Evolutionary conservation across 2,797 vertebrate species (phyloP), one percentile per base, ranked within the genome.

Genomic region (Botia almorhae): DNA sequence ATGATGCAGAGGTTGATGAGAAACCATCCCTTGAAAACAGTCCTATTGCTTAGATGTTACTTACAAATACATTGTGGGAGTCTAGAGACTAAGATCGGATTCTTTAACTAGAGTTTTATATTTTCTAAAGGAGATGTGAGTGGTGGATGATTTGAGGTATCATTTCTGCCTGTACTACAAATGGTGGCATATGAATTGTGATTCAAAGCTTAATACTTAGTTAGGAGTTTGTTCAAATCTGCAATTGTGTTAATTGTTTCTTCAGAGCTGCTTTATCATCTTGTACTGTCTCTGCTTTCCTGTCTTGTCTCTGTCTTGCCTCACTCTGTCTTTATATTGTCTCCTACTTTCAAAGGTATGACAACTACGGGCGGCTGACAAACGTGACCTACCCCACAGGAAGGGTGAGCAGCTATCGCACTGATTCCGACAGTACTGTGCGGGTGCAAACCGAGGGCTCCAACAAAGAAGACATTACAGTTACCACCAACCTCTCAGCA

Each of bases 371-470:
- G 16, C 96, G 96, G 60, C 92, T 99, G 88, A 99, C 97, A 88
- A 99, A 99, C 3, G 93, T 99, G 90, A 99, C 98, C 79, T 97
- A 97, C 93, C 98, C 98, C 19, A 98, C 97, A 0, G 98, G 98
- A 81, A 94, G 95, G 82, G 96, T 99, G 88, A 98, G 96, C 94
- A 99, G 97, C 90, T 98, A 96, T 94, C 96, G 94, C 58, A 96
- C 96, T 0, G 96, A 96, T 69, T 93, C 94, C 0, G 96, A 97
- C 94, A 97, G 96, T 89, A 96, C 97, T 0, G 96, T 99, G 61
- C 96, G 95, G 0, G 95, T 98, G 81, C 97, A 97, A 89, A 94
- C 97, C 21, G 96, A 98, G 86, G 96, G 95, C 39, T 98, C 98
- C 86, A 96, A 91, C 92, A 97, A 97, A 87, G 98, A 99, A 61